These are phyloP conservation scores for Drosophila takahashii DNA, from an alignment of 1,140 invertebrate genomes.

Conservation along the genomic window DNA sequence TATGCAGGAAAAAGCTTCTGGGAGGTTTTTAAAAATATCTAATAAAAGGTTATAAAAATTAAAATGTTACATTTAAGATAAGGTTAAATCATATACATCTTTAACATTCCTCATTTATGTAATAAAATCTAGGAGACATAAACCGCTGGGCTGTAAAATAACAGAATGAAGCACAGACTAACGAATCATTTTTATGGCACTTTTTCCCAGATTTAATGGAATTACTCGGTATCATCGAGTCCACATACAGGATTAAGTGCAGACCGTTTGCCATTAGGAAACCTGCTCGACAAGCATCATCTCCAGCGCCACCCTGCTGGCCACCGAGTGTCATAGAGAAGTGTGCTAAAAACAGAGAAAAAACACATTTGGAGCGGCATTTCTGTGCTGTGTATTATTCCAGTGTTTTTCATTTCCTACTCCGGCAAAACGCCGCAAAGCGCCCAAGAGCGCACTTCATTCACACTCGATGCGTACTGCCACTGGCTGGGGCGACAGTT, in stretches of 20 bases:
- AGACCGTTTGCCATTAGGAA: slow-evolving; percentile 41
- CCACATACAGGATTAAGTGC: not conserved
- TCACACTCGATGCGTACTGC: slow-evolving; percentile 77
- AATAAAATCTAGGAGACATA: too few relatives aligned
- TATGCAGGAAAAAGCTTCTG: too few relatives aligned
- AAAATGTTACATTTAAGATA: too few relatives aligned
- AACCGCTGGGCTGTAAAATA: too few relatives aligned
- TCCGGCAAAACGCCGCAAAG: slow-evolving; percentile 74
- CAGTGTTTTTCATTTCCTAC: slow-evolving; percentile 62
- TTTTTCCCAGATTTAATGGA: not conserved
- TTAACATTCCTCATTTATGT: too few relatives aligned
- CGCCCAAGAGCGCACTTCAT: slow-evolving; percentile 78
- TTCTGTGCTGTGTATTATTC: slow-evolving; percentile 48
- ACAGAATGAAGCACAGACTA: too few relatives aligned
- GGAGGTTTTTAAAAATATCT: too few relatives aligned
- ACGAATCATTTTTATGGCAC: too few relatives aligned
- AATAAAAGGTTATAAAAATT: too few relatives aligned
- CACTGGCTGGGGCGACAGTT: slow-evolving; percentile 43
- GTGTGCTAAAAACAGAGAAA: slow-evolving; percentile 53
- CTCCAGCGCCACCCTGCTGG: slow-evolving; percentile 43
- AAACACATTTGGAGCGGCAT: slow-evolving; percentile 71
- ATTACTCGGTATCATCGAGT: slow-evolving; percentile 8
- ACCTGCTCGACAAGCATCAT: slow-evolving; percentile 36
- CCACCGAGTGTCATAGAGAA: slow-evolving; percentile 75
- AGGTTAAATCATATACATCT: too few relatives aligned